Evolutionary conservation across 2,888 invertebrate genomes (phyloP).

Genomic region (Drosophila anomalata): DNA sequence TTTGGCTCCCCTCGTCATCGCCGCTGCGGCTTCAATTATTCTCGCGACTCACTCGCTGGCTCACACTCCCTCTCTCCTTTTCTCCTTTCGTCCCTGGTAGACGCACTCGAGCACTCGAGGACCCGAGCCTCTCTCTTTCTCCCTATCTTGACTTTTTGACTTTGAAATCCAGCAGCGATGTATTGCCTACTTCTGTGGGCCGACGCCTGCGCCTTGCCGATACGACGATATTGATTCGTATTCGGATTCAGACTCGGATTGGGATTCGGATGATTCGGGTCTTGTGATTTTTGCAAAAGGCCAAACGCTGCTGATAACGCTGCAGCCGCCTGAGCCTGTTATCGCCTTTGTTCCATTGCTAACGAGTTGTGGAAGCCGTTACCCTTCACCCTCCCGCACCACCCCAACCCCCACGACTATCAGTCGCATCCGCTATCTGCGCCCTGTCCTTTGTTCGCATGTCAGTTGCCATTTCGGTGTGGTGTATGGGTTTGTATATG

Average conservation of each 20-base stretch:
- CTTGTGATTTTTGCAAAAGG: slow-evolving; percentile 22
- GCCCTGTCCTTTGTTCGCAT: slow-evolving; percentile 59
- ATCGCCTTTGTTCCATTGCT: slow-evolving; percentile 19
- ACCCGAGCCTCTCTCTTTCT: slow-evolving; percentile 21
- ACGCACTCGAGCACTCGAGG: neutral
- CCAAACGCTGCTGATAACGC: slow-evolving; percentile 32
- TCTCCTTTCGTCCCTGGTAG: neutral
- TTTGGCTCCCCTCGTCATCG: slow-evolving; percentile 38
- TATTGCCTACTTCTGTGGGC: slow-evolving; percentile 69
- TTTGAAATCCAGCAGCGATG: slow-evolving; percentile 65
- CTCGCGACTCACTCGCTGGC: slow-evolving; percentile 3
- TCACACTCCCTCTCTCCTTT: slow-evolving; percentile 19
- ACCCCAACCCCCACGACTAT: neutral
- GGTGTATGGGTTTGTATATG: slow-evolving; percentile 16
- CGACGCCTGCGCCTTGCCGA: slow-evolving; percentile 59
- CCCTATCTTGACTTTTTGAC: slow-evolving; percentile 71
- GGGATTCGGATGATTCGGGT: neutral
- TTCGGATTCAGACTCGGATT: slow-evolving; percentile 27
- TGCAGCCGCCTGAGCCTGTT: slow-evolving; percentile 9
- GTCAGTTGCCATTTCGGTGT: slow-evolving; percentile 61
- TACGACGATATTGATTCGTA: slow-evolving; percentile 62
- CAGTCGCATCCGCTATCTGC: slow-evolving; percentile 11
- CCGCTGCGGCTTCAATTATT: slow-evolving; percentile 7
- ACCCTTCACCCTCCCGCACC: neutral
- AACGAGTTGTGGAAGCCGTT: slow-evolving; percentile 58